phyloP scores from a whole-genome alignment of 2,888 invertebrate species.

The Tenthredo amoena region DNA sequence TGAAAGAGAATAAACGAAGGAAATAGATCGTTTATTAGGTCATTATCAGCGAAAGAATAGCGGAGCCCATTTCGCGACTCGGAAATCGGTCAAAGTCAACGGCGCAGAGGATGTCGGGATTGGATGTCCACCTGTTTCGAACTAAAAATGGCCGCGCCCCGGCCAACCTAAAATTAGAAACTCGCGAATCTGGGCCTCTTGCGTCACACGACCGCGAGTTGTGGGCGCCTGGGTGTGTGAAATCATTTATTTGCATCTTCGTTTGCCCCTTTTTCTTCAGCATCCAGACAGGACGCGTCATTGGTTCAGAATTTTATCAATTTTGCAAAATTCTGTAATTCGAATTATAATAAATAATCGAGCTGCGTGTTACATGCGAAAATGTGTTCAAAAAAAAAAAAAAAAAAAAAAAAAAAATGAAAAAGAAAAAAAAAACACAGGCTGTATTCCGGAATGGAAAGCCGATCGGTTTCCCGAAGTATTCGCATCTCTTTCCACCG shows the following conservation, averaged over 20 bases:
- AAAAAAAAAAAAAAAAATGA: no score
- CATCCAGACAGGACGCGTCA: no score
- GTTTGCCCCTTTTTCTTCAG: not conserved
- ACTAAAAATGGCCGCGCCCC: conserved; percentile 76
- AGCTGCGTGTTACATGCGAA: no score
- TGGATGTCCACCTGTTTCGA: conserved; percentile 75
- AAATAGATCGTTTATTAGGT: conserved; percentile 61
- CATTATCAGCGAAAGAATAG: conserved; percentile 65
- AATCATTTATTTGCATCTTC: conserved; percentile 43
- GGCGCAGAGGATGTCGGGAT: conserved; percentile 62
- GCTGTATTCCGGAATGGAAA: not conserved
- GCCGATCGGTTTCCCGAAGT: not conserved
- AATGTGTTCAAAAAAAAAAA: no score
- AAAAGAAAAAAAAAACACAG: not conserved
- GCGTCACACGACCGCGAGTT: conserved; percentile 64
- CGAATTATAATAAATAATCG: no score
- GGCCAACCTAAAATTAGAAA: conserved; percentile 75
- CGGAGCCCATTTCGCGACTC: conserved; percentile 58
- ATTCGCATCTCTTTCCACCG: not conserved
- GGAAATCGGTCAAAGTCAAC: conserved; percentile 77
- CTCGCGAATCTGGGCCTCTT: conserved; percentile 75
- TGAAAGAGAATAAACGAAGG: not conserved
- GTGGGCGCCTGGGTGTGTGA: conserved; percentile 54
- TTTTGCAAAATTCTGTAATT: no score
- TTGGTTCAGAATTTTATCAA: no score